Evolutionary conservation across 2,113 vertebrate species (phyloP).

Genomic region (Phainopepla nitens): DNA sequence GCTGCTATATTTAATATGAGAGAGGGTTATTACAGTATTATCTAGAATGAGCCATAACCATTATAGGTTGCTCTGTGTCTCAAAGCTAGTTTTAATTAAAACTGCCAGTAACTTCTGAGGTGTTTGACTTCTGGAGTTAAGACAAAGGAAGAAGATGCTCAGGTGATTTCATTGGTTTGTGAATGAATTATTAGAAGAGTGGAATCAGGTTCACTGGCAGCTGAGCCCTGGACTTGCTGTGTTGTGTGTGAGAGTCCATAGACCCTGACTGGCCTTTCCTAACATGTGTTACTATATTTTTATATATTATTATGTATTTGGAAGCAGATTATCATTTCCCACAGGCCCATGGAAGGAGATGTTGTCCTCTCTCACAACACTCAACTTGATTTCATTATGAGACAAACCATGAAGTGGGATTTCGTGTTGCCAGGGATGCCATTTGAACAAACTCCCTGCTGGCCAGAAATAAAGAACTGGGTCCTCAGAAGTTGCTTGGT

Average conservation of each 20-base stretch:
- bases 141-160: not conserved
- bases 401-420: not conserved
- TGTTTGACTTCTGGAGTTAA: conserved; percentile 1
- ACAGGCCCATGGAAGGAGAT: not conserved
- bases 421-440: not conserved
- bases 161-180: not conserved
- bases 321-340: not conserved
- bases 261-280: not conserved
- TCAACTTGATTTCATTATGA: not conserved
- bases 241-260: not conserved
- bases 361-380: not conserved
- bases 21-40: conserved; percentile 3
- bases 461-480: not conserved
- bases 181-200: not conserved
- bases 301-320: too few relatives aligned
- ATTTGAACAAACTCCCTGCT: rapidly evolving
- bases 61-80: not conserved
- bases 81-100: conserved; percentile 39
- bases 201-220: not conserved
- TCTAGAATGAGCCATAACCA: not conserved
- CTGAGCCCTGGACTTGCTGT: not conserved
- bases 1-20: conserved; percentile 22
- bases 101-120: not conserved
- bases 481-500: not conserved
- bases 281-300: too few relatives aligned